These are phyloP conservation scores for Scomberomorus guttatus DNA, from an alignment of 2,797 vertebrate species.

Conservation along the genomic window DNA sequence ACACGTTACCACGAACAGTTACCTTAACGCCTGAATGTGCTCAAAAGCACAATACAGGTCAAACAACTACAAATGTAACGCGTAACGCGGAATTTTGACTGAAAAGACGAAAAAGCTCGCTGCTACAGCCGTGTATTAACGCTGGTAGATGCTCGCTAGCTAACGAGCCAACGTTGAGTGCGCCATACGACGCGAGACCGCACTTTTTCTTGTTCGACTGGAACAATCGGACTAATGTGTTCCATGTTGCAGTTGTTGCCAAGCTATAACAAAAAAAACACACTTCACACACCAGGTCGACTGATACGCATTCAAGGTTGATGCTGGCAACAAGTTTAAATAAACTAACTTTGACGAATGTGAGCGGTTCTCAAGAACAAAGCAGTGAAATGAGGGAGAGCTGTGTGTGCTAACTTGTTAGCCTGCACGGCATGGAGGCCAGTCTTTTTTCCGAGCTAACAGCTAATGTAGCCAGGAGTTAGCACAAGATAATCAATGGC, in stretches of 20 bases:
- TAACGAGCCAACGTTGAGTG: conserved; percentile 47
- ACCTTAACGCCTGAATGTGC: fast-evolving
- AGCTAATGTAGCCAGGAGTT: conserved; percentile 65
- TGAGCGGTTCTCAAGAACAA: conserved; percentile 39
- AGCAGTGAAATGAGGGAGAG: conserved; percentile 36
- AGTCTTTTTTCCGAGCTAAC: conserved; percentile 70
- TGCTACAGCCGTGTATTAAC: fast-evolving
- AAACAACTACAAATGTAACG: fast-evolving
- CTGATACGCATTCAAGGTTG: fast-evolving
- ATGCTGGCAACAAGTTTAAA: fast-evolving
- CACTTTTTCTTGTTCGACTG: conserved; percentile 80
- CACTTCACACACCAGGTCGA: fast-evolving
- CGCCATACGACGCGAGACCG: conserved; percentile 71
- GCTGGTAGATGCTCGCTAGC: neutral
- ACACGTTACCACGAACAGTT: neutral
- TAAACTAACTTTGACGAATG: fast-evolving
- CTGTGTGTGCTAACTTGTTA: conserved; percentile 56
- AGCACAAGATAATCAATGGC: conserved; percentile 58
- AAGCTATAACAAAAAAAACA: neutral
- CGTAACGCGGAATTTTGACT: fast-evolving
- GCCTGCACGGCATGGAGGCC: conserved; percentile 73
- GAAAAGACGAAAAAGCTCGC: fast-evolving
- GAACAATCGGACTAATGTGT: conserved; percentile 66
- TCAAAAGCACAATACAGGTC: fast-evolving
- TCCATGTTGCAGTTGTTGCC: conserved; percentile 15